Evolutionary conservation across 2,888 invertebrate genomes (phyloP), one percentile per base, ranked within the genome.

Genomic region (Microctonus hyperodae): DNA sequence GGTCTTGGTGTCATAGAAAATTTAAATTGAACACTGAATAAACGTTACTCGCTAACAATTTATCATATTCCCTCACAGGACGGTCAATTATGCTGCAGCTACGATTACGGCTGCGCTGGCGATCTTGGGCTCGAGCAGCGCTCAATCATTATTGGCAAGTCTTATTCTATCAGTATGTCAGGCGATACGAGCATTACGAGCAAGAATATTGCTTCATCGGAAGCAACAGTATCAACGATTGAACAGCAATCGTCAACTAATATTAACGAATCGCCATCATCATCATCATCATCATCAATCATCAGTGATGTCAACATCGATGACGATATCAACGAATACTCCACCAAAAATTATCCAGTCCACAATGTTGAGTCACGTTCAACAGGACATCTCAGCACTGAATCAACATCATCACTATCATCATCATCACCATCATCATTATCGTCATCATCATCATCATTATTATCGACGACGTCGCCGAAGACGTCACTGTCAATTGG

Each of bases 11-110:
- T 44, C 63, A 50, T 44, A 22, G 20, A 31, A 16, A 35, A 64
- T 50, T 51, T 23, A 33, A 44, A 40, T 11, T 31, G 6, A 20
- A 22, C 33, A 35, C 22, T 31, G 11, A 37, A 4, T 33, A 31
- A 55, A 65, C 44, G 13, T 40, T 55, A 58, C 58, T 67, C 20
- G 44, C 48, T 63, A 63, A 67, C 37, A 57, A 62, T 20, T 11
- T 9, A n/a, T 50, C 59, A 20, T 51, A 28, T 35, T 63, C 44
- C 33, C 16, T 72, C 73, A 83, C 80, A 86, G 86, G 85, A 85
- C 80, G 86, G 86, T 81, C 83, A 84, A 79, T 83, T 86, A 79
- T 86, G 86, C 84, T 86, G 86, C 81, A 85, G 84, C 83, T 86
- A 85, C 83, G 85, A 85, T 84, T 83, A 84, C 81, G 81, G 83